Evolutionary conservation across 2,888 invertebrate species (phyloP), one percentile per base, ranked within the genome.

Genomic region (Druceiella hillmani): DNA sequence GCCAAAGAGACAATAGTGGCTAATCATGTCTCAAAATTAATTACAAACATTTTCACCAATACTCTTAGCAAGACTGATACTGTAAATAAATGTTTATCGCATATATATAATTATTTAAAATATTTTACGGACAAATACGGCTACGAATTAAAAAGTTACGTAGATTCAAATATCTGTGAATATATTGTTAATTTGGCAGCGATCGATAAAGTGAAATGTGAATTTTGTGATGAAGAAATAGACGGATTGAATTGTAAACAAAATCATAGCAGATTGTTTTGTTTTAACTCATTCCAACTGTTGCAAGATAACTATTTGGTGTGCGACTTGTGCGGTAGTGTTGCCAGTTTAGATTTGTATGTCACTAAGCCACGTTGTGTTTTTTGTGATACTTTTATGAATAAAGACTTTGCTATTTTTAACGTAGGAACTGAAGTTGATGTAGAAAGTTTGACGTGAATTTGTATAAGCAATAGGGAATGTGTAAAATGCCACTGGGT

Each of bases 221-320:
- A 66, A 33, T 55, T 62, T 43, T 70, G 70, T 52, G 62, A 66
- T 45, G 53, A 60, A 20, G 43, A 38, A 29, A 45, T 27, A 7
- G 4, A 5, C 6, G 27, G 14, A 3, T 27, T 9, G 6, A 27
- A 27, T 6, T 27, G 70, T 52, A 49, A 44, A 40, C 45, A 53
- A 33, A 55, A 55, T 2, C 69, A 69, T 52, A 28, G 58, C 2
- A 70, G 65, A 43, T 58, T 61, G 54, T 61, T 64, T 48, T 70
- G 70, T 55, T 52, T 57, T 9, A 15, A 61, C 12, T 61, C 62
- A 14, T 64, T 68, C 24, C 64, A 62, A 10, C 64, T 58, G 1
- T 67, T 55, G 10, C 40, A 33, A 43, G 47, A 55, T 41, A 52
- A 64, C 33, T 68, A 69, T 46, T 46, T 70, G 2, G 26, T 55